Conservation (phyloP, 2,113 vertebrate genomes). For the Macquaria ambigua region DNA sequence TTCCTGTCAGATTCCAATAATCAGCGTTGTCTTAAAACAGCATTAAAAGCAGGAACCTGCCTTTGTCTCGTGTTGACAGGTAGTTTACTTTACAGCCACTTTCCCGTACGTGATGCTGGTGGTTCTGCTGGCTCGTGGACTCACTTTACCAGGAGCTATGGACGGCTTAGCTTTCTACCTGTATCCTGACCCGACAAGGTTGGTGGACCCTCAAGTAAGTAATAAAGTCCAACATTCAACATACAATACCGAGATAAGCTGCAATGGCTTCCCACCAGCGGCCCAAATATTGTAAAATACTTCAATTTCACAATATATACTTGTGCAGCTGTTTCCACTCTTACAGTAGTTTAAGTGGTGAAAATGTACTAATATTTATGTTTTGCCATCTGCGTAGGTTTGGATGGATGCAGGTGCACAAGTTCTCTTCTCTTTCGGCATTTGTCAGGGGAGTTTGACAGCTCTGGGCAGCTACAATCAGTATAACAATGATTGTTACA, state of each 20-base stretch:
- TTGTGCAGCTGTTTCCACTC: neutral
- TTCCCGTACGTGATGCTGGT: conserved; percentile 92
- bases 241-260: conserved; percentile 22
- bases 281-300: neutral
- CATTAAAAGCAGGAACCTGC: neutral
- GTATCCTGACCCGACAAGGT: conserved; percentile 88
- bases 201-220: conserved; percentile 91
- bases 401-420: conserved; percentile 85
- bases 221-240: conserved; percentile 13
- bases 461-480: conserved; percentile 82
- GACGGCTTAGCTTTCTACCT: conserved; percentile 91
- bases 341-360: neutral
- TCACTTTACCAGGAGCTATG: conserved; percentile 88
- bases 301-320: neutral
- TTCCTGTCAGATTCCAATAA: neutral
- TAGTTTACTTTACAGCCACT: conserved; percentile 94
- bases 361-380: conserved; percentile 2
- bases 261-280: neutral
- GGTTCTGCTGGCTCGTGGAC: conserved; percentile 88
- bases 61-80: conserved; percentile 79
- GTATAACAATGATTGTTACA: conserved; percentile 81
- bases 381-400: conserved; percentile 65
- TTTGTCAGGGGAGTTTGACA: conserved; percentile 80
- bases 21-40: neutral
- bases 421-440: conserved; percentile 83